Evolutionary conservation across 1,140 invertebrate species (phyloP), one percentile per base, ranked within the genome.

Genomic region (Solenopsis fugax): DNA sequence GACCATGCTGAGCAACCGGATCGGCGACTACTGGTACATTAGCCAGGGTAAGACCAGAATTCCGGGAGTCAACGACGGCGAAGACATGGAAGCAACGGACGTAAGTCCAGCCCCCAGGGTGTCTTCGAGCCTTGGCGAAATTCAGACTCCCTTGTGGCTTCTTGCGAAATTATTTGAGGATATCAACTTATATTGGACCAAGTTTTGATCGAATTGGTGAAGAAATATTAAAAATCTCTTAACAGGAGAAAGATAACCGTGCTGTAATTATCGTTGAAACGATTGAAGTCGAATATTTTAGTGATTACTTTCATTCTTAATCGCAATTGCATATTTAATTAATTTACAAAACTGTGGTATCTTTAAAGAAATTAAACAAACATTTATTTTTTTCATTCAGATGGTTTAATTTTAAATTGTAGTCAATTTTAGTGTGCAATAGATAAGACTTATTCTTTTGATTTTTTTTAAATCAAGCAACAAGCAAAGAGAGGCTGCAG

Each of bases 11-110:
- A 96, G 96, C 95, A 97, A 98, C 96, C 96, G 98, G 95, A 97
- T 98, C 94, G 96, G 96, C 93, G 97, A 98, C 96, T 99, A 98
- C 97, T 96, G 96, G 94, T 98, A 97, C 96, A 97, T 99, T 96
- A 97, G 97, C 96, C 98, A 98, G 96, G 98, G 98, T 95, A 98
- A 98, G 96, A 98, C 98, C 89, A 97, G 97, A 95, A 98, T 98
- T 95, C 98, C 98, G 93, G 97, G 97, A 94, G 97, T 99, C 95
- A 98, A 99, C 96, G 99, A 99, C 96, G 96, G 95, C 89, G 97
- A 97, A 95, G 98, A 99, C 96, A 97, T 99, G 97, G 96, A 97
- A 94, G 94, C 97, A 90, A 99, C 98, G 93, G 98, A 99, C 96
- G 98, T 99, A 98, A 98, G 98, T 98, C 94, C 94, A 91, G 88